Evolutionary conservation across 2,888 invertebrate species (phyloP), one percentile per base, ranked within the genome.

Genomic region (Merodon equestris): DNA sequence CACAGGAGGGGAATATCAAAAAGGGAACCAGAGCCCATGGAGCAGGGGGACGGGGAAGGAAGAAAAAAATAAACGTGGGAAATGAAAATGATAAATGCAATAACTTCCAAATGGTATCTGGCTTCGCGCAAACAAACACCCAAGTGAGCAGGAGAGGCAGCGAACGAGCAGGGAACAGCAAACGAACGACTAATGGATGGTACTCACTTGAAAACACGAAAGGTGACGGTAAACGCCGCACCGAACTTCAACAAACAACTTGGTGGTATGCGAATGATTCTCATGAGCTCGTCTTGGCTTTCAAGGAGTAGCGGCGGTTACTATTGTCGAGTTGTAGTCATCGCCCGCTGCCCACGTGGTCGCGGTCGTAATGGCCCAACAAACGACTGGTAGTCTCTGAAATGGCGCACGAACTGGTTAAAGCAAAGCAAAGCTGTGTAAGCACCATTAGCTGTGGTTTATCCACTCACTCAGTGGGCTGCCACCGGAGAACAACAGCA

Each of bases 11-110:
- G 27, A 27, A 27, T 27, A 27, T 27, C 27, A 27, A 27, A n/a
- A n/a, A n/a, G n/a, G n/a, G n/a, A n/a, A 27, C 7, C 27, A 27
- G 7, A 2, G 27, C n/a, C n/a, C n/a, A n/a, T n/a, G 7, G 27
- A 27, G 27, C 3, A 27, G 12, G 57, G 48, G 14, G 38, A 9
- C 53, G 47, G 48, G 40, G 66, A 40, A 61, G 54, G 44, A 42
- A 42, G 18, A 53, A 4, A 9, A 34, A 18, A 54, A 50, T 14
- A 70, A 68, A 68, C 74, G 73, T 79, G 79, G 64, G 79, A 79
- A 79, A 79, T 58, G 70, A 74, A 79, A 79, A 79, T 79, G 79
- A 79, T 79, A 79, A 79, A 79, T 79, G 79, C 79, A 79, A 79
- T 79, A 79, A 79, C 79, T 77, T 77, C 67, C 77, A 77, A 77